A percentile compares a stretch with the other conserved stretches of the same genome.
These are phyloP conservation scores for Siphonodentalium dalli DNA, from an alignment of 2,888 invertebrate species.

Conservation along the genomic window DNA sequence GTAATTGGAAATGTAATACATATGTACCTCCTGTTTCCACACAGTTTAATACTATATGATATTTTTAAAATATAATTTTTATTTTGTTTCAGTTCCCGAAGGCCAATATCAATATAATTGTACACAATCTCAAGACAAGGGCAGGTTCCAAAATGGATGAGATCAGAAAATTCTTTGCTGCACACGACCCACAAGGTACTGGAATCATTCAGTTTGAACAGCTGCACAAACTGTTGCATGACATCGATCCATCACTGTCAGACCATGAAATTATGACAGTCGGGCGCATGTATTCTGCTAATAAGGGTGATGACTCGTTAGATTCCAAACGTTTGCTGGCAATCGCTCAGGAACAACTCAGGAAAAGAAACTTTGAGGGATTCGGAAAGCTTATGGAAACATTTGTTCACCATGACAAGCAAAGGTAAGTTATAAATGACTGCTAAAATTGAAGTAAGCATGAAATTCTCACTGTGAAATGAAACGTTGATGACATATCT, in stretches of 20 bases:
- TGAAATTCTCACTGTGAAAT: no score
- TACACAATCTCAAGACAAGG: constrained; percentile 38
- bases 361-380: constrained; percentile 61
- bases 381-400: constrained; percentile 53
- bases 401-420: constrained; percentile 51
- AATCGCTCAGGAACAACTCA: constrained; percentile 59
- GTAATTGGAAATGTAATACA: no score
- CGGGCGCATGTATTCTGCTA: constrained; percentile 48
- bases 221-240: constrained; percentile 43
- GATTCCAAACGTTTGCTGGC: constrained; percentile 48
- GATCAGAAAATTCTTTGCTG: constrained; percentile 49
- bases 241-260: constrained; percentile 38
- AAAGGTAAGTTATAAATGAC: constrained; percentile 49
- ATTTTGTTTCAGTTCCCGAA: constrained; percentile 46
- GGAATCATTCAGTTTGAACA: constrained; percentile 45
- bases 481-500: no score
- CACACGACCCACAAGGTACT: constrained; percentile 44
- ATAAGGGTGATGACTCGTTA: constrained; percentile 37
- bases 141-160: constrained; percentile 47
- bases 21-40: no score
- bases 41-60: no score
- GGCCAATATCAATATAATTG: constrained; percentile 45
- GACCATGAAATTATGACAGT: constrained; percentile 61
- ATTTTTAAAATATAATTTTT: constrained; percentile 3
- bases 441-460: no score